Evolutionary conservation across 2,888 invertebrate species (phyloP).

Genomic region (Conus canariensis): DNA sequence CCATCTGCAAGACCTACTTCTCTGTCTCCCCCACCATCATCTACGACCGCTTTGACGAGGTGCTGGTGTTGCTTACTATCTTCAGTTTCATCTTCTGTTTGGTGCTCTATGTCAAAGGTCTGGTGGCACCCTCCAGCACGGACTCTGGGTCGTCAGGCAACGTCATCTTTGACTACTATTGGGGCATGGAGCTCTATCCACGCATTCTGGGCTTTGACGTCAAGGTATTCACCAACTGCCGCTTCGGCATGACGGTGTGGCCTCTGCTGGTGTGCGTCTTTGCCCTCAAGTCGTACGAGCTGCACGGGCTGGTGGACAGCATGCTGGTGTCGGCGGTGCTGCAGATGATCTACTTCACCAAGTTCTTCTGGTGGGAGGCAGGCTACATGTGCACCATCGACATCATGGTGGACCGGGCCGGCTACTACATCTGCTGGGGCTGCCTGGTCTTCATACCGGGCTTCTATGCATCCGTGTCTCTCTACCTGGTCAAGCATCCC

Average conservation of each 20-base stretch:
- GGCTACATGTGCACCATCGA: slow-evolving; percentile 83
- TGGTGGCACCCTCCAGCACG: slow-evolving; percentile 72
- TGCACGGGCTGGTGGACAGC: slow-evolving; percentile 77
- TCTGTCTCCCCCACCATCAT: slow-evolving; percentile 75
- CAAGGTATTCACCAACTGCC: slow-evolving; percentile 80
- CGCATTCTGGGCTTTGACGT: slow-evolving; percentile 79
- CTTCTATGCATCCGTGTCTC: slow-evolving; percentile 78
- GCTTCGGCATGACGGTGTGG: slow-evolving; percentile 81
- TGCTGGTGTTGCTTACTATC: slow-evolving; percentile 79
- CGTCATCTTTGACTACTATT: slow-evolving; percentile 82
- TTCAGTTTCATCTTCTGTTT: slow-evolving; percentile 79
- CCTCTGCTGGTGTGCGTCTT: slow-evolving; percentile 78
- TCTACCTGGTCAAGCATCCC: slow-evolving; percentile 80
- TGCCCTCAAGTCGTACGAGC: slow-evolving; percentile 77
- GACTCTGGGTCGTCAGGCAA: slow-evolving; percentile 78
- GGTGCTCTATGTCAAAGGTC: slow-evolving; percentile 78
- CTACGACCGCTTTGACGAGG: slow-evolving; percentile 80
- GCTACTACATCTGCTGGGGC: slow-evolving; percentile 81
- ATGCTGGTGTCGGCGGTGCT: slow-evolving; percentile 78
- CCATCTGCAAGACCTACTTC: slow-evolving; percentile 70
- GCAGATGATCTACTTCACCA: slow-evolving; percentile 81
- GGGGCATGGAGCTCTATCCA: slow-evolving; percentile 83
- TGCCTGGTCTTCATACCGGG: slow-evolving; percentile 80
- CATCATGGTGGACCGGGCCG: slow-evolving; percentile 82
- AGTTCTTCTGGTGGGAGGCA: slow-evolving; percentile 83